Conservation (phyloP, 2,888 invertebrate species). For the Campoletis raptor region DNA sequence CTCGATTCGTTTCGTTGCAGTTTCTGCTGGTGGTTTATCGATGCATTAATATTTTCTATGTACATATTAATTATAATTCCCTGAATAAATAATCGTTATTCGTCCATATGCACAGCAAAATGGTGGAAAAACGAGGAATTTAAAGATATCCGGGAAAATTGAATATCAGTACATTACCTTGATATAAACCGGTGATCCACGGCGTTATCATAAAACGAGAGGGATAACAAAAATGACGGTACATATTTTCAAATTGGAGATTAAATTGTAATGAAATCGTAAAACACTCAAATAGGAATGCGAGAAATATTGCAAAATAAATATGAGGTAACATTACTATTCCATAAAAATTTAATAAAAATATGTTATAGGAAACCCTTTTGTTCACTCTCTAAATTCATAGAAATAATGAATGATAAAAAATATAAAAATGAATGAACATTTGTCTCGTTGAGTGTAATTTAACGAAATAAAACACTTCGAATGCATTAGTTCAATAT, state of each 20-base stretch:
- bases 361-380: not conserved
- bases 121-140: not conserved
- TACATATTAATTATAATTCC: not conserved
- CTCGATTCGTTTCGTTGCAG: not conserved
- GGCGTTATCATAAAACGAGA: not conserved
- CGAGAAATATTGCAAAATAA: not conserved
- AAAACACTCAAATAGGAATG: not conserved
- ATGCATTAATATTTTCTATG: not conserved
- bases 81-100: not conserved
- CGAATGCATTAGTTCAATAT: not conserved
- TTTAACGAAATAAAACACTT: not conserved
- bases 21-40: not conserved
- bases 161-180: not conserved
- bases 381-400: not conserved
- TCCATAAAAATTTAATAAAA: not conserved
- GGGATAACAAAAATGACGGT: constrained; percentile 15
- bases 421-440: not conserved
- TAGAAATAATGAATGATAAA: not conserved
- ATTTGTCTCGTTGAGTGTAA: not conserved
- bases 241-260: constrained; percentile 40
- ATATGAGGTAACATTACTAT: not conserved
- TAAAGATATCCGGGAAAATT: not conserved
- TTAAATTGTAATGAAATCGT: constrained; percentile 47
- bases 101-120: not conserved
- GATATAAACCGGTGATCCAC: not conserved